phyloP scores from a whole-genome alignment of 1,140 invertebrate genomes.

The Pseudomyrmex concolor region DNA sequence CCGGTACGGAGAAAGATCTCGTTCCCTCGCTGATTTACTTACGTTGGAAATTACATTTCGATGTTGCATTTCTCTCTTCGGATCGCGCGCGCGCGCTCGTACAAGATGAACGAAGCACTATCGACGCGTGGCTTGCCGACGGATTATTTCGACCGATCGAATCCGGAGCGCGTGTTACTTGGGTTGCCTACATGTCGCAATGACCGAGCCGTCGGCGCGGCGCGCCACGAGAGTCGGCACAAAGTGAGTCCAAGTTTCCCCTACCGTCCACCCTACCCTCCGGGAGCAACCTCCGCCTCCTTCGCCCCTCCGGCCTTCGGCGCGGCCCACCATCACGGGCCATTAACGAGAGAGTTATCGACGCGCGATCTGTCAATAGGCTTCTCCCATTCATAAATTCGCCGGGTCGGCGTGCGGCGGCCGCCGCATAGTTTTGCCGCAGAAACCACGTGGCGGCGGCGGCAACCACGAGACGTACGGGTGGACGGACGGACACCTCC shows the following conservation, averaged over 20 bases:
- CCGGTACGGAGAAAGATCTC: not conserved
- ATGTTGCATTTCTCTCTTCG: constrained; percentile 18
- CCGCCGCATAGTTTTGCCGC: constrained; percentile 77
- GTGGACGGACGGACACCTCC: constrained; percentile 49
- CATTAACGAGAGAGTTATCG: constrained; percentile 81
- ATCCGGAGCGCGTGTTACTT: constrained; percentile 2
- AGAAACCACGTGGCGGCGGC: constrained; percentile 77
- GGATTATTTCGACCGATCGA: constrained; percentile 38
- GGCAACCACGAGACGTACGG: constrained; percentile 52
- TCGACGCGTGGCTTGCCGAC: not conserved
- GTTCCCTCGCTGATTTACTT: not conserved
- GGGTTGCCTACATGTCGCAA: constrained; percentile 39
- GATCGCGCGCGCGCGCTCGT: not conserved
- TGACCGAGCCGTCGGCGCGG: constrained; percentile 34
- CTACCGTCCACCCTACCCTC: constrained; percentile 59
- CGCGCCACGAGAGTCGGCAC: constrained; percentile 44
- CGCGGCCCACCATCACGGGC: constrained; percentile 72
- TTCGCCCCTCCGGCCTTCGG: constrained; percentile 56
- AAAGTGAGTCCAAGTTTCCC: constrained; percentile 70
- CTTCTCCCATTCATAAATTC: constrained; percentile 82
- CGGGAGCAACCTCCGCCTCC: constrained; percentile 40
- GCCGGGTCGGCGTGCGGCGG: constrained; percentile 64
- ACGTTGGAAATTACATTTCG: constrained; percentile 32
- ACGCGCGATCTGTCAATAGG: constrained; percentile 82
- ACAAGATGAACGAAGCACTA: not conserved